These are phyloP conservation scores for Diarsia brunnea DNA, from an alignment of 2,888 invertebrate species.

Conservation along the genomic window DNA sequence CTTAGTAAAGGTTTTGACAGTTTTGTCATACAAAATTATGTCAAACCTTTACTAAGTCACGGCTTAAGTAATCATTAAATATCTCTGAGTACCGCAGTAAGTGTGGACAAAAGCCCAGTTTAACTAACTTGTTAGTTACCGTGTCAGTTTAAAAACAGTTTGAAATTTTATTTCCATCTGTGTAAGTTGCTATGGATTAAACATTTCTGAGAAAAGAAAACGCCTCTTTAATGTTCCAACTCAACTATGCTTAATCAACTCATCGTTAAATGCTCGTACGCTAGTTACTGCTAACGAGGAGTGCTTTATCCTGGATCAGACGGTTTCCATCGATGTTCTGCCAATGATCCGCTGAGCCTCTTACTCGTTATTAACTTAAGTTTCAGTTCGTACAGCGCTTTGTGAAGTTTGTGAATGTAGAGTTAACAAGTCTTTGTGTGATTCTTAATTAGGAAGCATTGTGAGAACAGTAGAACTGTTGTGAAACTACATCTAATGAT, in stretches of 20 bases:
- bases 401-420: not conserved
- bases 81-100: no score
- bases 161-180: no score
- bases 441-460: not conserved
- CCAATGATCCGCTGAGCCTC: constrained; percentile 33
- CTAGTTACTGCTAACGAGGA: constrained; percentile 27
- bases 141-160: no score
- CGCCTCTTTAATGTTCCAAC: not conserved
- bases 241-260: not conserved
- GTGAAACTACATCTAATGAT: not conserved
- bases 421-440: not conserved
- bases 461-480: not conserved
- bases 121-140: no score
- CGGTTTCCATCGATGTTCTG: constrained; percentile 5
- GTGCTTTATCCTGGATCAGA: constrained; percentile 21
- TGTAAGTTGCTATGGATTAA: not conserved
- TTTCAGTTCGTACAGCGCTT: not conserved
- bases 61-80: no score
- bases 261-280: not conserved
- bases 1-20: no score
- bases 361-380: constrained; percentile 28
- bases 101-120: no score
- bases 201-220: not conserved
- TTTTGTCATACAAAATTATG: no score
- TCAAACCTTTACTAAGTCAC: no score